These are phyloP conservation scores for Cyprinodon brontotheroides DNA, from an alignment of 2,113 vertebrate species.

Conservation along the genomic window DNA sequence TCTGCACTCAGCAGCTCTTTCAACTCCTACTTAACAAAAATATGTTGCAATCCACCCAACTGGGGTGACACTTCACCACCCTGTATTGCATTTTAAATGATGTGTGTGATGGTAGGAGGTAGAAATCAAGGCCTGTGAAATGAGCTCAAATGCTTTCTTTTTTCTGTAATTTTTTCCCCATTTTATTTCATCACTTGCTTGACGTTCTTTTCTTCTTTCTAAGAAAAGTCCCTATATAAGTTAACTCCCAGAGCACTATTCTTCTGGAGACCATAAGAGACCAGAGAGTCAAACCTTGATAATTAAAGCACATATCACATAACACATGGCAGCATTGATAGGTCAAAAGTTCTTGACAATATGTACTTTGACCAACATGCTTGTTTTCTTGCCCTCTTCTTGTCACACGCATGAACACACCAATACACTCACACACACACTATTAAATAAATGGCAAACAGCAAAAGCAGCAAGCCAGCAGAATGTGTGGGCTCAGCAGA, in stretches of 20 bases:
- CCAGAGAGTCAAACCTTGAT: not conserved
- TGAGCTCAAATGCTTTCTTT: not conserved
- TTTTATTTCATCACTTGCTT: slow-evolving; percentile 1
- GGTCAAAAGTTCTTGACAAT: not conserved
- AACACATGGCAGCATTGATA: not conserved
- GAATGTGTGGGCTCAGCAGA: slow-evolving; percentile 72
- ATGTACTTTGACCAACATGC: not conserved
- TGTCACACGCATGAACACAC: not conserved
- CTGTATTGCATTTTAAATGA: slow-evolving; percentile 16
- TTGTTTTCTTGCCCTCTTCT: not conserved
- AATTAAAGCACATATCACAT: not conserved
- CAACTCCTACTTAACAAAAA: slow-evolving; percentile 70
- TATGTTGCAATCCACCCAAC: slow-evolving; percentile 73
- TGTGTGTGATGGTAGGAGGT: slow-evolving; percentile 23
- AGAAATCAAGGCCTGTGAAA: slow-evolving; percentile 30
- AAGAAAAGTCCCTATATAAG: slow-evolving; percentile 32
- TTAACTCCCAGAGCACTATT: slow-evolving; percentile 15
- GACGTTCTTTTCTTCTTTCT: not conserved
- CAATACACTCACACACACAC: slow-evolving; percentile 4
- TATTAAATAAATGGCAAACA: slow-evolving; percentile 38
- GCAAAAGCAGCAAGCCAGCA: slow-evolving; percentile 42
- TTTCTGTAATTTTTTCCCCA: slow-evolving; percentile 2
- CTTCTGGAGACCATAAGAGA: slow-evolving; percentile 1
- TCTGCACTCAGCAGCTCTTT: slow-evolving; percentile 78
- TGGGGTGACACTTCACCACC: slow-evolving; percentile 63